These are phyloP conservation scores for Phymorhynchus buccinoides DNA, from an alignment of 1,140 invertebrate species.

Conservation along the genomic window DNA sequence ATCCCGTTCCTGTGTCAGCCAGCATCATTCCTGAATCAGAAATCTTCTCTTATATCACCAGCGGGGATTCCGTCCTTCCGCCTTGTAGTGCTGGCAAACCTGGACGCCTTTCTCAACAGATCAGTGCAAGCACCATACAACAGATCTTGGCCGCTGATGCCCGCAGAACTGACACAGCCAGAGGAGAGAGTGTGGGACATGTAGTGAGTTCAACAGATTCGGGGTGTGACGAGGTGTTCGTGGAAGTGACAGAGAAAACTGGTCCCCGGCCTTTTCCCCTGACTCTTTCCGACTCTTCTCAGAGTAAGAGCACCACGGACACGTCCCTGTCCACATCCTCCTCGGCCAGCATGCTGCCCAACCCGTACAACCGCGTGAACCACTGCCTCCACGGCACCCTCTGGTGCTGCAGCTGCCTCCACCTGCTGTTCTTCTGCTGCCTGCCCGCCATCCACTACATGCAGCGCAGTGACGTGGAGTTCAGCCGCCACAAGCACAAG, in stretches of 20 bases:
- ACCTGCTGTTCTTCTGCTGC: conserved; percentile 49
- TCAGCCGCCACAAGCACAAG: conserved; percentile 22
- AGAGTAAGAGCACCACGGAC: neutral
- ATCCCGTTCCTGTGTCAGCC: neutral
- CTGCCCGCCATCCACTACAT: conserved; percentile 46
- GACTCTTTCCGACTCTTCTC: neutral
- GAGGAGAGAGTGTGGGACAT: neutral
- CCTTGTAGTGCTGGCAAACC: conserved; percentile 19
- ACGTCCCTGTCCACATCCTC: conserved; percentile 37
- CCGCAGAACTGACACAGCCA: neutral
- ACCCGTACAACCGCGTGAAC: conserved; percentile 49
- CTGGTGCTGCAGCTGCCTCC: conserved; percentile 43
- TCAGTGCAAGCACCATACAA: conserved; percentile 9
- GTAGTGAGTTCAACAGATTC: conserved; percentile 32
- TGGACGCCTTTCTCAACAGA: neutral
- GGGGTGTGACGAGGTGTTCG: conserved; percentile 41
- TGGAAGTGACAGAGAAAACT: conserved; percentile 3
- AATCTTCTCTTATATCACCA: neutral
- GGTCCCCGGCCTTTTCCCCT: neutral
- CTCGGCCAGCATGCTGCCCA: conserved; percentile 42
- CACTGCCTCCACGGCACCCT: conserved; percentile 40
- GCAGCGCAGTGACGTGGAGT: conserved; percentile 45
- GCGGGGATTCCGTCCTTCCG: neutral
- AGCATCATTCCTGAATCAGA: neutral
- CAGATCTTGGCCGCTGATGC: neutral